These are phyloP conservation scores for Tachina fera DNA, from an alignment of 2,888 invertebrate species.

Conservation along the genomic window DNA sequence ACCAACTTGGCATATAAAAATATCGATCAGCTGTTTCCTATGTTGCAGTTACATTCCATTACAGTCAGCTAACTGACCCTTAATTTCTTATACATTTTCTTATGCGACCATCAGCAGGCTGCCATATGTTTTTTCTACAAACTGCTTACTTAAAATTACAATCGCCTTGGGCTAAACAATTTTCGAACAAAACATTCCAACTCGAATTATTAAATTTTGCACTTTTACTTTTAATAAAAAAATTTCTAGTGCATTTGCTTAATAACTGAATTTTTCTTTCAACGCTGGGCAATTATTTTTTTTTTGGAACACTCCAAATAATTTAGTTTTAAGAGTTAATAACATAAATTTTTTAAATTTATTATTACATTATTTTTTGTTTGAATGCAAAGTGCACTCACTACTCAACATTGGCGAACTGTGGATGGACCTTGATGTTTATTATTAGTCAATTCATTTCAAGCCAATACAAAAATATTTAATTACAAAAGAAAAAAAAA, in stretches of 20 bases:
- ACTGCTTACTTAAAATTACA: too few relatives aligned
- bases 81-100: too few relatives aligned
- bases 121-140: too few relatives aligned
- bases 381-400: background rate
- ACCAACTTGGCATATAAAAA: too few relatives aligned
- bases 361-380: background rate
- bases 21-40: too few relatives aligned
- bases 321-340: background rate
- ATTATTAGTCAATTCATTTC: conserved; percentile 29
- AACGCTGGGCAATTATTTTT: background rate
- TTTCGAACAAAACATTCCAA: too few relatives aligned
- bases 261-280: background rate
- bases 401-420: background rate
- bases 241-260: background rate
- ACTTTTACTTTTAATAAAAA: too few relatives aligned
- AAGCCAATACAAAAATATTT: conserved; percentile 26
- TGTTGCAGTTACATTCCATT: too few relatives aligned
- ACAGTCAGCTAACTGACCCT: too few relatives aligned
- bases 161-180: too few relatives aligned
- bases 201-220: too few relatives aligned
- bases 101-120: too few relatives aligned
- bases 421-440: conserved; percentile 14
- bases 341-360: background rate
- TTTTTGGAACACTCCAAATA: background rate
- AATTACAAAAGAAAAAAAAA: conserved; percentile 12